Evolutionary conservation across 2,888 invertebrate genomes (phyloP).

Genomic region (Rhimphoctona megacephalus): DNA sequence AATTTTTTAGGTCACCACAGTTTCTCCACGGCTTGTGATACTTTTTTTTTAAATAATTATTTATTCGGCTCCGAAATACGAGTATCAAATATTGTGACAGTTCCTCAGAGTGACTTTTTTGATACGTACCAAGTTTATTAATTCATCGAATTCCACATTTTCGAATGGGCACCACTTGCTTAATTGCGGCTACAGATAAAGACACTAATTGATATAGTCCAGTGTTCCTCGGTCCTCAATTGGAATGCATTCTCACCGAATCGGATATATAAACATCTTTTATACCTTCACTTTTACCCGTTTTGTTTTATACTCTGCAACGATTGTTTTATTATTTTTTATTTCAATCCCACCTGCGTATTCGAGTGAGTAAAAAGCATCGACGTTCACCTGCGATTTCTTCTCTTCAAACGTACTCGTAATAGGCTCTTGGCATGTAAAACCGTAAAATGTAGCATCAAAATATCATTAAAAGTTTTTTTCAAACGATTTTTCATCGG

Average conservation of each 20-base stretch:
- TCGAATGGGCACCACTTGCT: neutral
- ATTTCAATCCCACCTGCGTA: constrained; percentile 16
- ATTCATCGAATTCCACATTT: neutral
- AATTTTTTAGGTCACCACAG: constrained; percentile 15
- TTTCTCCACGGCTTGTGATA: neutral
- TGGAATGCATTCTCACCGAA: constrained; percentile 22
- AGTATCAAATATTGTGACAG: constrained; percentile 8
- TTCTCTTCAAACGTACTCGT: constrained; percentile 30
- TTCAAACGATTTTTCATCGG: neutral
- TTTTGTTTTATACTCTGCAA: constrained; percentile 18
- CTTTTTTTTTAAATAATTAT: constrained; percentile 4
- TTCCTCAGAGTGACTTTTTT: constrained; percentile 21
- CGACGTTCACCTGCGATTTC: constrained; percentile 59
- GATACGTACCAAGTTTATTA: constrained; percentile 29
- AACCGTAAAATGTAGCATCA: constrained; percentile 39
- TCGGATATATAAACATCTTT: constrained; percentile 9
- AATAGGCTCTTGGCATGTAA: neutral
- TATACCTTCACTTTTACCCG: constrained; percentile 60
- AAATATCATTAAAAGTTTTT: constrained; percentile 27
- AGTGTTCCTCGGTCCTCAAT: constrained; percentile 5
- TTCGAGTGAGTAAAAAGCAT: constrained; percentile 27
- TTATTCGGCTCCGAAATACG: neutral
- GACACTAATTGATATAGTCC: constrained; percentile 34
- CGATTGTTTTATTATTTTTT: constrained; percentile 17
- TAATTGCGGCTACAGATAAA: constrained; percentile 23